A percentile compares a stretch with the other conserved stretches of the same genome.
phyloP scores from a whole-genome alignment of 2,797 vertebrate genomes.

The Gallinago nigripennis region DNA sequence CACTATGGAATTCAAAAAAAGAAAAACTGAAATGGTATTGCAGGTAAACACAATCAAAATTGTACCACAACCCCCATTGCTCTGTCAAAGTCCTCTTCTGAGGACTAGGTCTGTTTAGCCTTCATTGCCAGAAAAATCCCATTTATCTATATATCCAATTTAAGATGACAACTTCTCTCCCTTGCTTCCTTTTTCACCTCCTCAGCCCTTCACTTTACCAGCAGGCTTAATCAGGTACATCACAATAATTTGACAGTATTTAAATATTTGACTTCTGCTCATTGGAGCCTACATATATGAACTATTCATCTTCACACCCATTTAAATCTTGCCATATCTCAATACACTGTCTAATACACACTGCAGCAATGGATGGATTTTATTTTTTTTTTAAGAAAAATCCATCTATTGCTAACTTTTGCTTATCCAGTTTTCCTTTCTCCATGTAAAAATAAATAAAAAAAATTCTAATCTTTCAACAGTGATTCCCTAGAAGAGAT shows the following conservation, averaged over 20 bases:
- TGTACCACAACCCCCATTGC: fast-evolving
- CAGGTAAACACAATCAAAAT: not conserved
- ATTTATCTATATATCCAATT: not conserved
- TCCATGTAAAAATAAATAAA: too few species aligned
- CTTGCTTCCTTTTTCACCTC: not conserved
- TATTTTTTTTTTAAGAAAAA: not conserved
- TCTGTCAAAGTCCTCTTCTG: not conserved
- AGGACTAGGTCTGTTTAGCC: not conserved
- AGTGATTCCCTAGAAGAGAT: not conserved
- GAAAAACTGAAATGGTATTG: not conserved
- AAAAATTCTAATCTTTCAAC: not conserved
- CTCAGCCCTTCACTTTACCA: not conserved
- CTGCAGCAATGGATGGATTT: not conserved
- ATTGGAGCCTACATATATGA: not conserved
- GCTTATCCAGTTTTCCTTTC: not conserved
- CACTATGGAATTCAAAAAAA: too few species aligned
- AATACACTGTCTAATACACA: not conserved
- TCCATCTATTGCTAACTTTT: not conserved
- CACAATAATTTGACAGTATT: not conserved
- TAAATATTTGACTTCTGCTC: not conserved
- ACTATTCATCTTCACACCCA: not conserved
- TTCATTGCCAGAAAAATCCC: not conserved
- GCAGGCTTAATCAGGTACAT: not conserved
- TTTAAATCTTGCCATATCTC: not conserved
- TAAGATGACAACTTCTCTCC: not conserved